A percentile compares a stretch with the other conserved stretches of the same genome.
Evolutionary conservation across 2,888 invertebrate species (phyloP).

Genomic region (Crematogaster levior): DNA sequence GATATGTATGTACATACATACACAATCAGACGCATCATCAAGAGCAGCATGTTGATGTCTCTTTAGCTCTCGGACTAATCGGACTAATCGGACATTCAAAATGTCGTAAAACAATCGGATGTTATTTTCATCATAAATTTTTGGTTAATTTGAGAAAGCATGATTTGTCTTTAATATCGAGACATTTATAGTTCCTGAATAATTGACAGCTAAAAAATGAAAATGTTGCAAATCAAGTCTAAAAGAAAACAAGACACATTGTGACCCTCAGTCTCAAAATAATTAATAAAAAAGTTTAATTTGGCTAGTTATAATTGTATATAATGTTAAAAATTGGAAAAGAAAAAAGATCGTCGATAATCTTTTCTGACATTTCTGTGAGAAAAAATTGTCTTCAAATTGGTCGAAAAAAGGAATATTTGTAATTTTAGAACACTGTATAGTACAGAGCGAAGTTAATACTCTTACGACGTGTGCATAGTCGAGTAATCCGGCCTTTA

Average conservation of each 20-base stretch:
- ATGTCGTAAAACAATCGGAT: not conserved
- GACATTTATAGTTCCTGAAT: not conserved
- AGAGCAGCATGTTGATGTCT: not conserved
- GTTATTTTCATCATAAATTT: not conserved
- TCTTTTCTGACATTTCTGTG: not conserved
- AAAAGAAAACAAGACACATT: not conserved
- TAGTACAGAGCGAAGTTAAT: constrained; percentile 50
- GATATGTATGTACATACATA: not conserved
- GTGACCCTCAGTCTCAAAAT: not conserved
- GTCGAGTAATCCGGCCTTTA: constrained; percentile 58
- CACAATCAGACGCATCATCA: not conserved
- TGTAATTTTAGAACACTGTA: constrained; percentile 19
- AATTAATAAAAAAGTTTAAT: not conserved
- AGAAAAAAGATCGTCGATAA: not conserved
- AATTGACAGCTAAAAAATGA: not conserved
- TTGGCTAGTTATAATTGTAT: not conserved
- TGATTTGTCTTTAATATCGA: not conserved
- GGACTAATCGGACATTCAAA: constrained; percentile 18
- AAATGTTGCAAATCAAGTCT: no score
- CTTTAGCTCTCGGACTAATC: not conserved
- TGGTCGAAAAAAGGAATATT: not conserved
- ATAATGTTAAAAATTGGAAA: not conserved
- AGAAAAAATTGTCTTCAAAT: not conserved
- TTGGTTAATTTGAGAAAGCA: not conserved
- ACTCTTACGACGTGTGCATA: constrained; percentile 60